Percentiles rank a stretch among this genome's conserved stretches.
Evolutionary conservation across 1,140 invertebrate genomes (phyloP).

Genomic region (Phocides pigmalion): DNA sequence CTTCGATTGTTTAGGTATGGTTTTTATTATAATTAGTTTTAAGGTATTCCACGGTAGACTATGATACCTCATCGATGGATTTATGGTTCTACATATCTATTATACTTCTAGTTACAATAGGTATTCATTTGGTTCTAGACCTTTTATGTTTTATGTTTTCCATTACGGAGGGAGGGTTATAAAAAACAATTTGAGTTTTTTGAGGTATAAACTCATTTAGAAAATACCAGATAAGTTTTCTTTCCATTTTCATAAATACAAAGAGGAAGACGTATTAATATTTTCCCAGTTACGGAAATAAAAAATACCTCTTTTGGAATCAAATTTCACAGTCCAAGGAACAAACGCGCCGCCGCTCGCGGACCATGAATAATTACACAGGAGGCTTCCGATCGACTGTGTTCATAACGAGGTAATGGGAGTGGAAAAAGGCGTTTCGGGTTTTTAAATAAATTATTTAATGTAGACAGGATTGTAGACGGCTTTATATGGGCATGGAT

Average conservation of each 20-base stretch:
- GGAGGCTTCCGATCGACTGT: slow-evolving; percentile 12
- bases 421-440: slow-evolving; percentile 5
- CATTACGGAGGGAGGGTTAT: too few relatives aligned
- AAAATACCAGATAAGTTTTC: background rate
- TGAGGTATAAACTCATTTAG: too few relatives aligned
- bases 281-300: background rate
- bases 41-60: too few relatives aligned
- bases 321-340: slow-evolving; percentile 14
- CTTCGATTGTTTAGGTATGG: too few relatives aligned
- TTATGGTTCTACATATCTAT: too few relatives aligned
- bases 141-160: too few relatives aligned
- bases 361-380: slow-evolving; percentile 21
- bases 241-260: background rate
- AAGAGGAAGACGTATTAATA: background rate
- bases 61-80: too few relatives aligned
- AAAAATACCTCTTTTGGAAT: slow-evolving; percentile 10
- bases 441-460: background rate
- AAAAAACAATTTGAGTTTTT: too few relatives aligned
- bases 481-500: background rate
- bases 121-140: too few relatives aligned
- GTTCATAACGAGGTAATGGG: slow-evolving; percentile 5
- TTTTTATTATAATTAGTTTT: too few relatives aligned
- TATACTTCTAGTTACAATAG: too few relatives aligned
- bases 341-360: background rate
- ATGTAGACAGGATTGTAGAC: background rate